Evolutionary conservation across 2,113 vertebrate genomes (phyloP).

Genomic region (Lepidothrix coronata): DNA sequence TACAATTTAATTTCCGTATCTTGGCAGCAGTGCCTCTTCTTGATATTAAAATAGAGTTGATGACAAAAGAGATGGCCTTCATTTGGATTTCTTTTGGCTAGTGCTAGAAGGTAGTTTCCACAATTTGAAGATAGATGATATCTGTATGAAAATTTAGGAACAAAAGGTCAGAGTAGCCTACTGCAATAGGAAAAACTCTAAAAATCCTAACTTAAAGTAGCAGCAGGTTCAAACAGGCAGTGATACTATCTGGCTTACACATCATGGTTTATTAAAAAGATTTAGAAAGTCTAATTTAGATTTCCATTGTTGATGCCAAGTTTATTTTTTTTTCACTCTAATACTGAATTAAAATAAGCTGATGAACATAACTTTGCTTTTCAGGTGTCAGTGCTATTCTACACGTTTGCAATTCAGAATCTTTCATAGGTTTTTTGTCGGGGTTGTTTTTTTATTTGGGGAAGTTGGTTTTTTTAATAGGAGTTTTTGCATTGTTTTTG

Average conservation of each 20-base stretch:
- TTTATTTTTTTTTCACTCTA: background rate
- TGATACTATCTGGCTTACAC: background rate
- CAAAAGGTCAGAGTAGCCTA: conserved; percentile 22
- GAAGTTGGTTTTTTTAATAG: background rate
- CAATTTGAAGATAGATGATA: conserved; percentile 3
- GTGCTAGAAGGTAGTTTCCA: background rate
- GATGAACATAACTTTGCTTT: background rate
- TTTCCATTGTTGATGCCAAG: conserved; percentile 47
- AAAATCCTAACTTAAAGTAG: conserved; percentile 22
- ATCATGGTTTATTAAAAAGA: conserved; percentile 57
- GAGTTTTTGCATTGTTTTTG: background rate
- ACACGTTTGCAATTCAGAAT: background rate
- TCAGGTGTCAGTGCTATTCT: background rate
- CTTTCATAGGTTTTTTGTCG: rapidly evolving
- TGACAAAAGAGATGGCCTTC: conserved; percentile 18
- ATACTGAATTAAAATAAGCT: background rate
- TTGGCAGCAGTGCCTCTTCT: background rate
- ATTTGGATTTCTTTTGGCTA: background rate
- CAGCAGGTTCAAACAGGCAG: background rate
- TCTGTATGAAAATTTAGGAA: background rate
- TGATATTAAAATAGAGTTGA: background rate
- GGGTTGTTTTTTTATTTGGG: rapidly evolving
- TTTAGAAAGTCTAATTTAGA: conserved; percentile 57
- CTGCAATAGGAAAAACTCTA: background rate
- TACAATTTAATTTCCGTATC: background rate